These are phyloP conservation scores for Eriosoma lanigerum DNA, from an alignment of 1,140 invertebrate genomes.

Conservation along the genomic window DNA sequence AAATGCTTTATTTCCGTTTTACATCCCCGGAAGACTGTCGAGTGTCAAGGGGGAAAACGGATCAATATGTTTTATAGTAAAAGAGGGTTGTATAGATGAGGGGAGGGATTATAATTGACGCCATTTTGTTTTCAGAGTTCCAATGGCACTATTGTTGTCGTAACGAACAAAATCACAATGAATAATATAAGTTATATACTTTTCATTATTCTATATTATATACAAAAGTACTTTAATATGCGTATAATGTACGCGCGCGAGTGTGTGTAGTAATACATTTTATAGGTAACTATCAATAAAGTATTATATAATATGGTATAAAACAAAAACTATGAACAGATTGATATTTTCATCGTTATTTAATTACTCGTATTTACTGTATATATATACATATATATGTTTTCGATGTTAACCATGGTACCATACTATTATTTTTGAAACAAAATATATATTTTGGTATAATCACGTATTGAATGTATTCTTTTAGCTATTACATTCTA, in stretches of 20 bases:
- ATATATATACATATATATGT: no score
- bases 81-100: conserved; percentile 20
- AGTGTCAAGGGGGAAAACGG: conserved; percentile 34
- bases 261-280: neutral
- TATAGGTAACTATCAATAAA: no score
- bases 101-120: conserved; percentile 34
- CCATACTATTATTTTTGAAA: no score
- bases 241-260: neutral
- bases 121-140: conserved; percentile 37
- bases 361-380: no score
- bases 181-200: neutral
- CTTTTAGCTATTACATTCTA: no score
- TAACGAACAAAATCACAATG: conserved; percentile 17
- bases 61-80: conserved; percentile 18
- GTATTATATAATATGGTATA: no score
- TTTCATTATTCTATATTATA: conserved; percentile 10
- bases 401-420: no score
- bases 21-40: neutral
- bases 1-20: no score
- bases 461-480: no score
- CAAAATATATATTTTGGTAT: no score
- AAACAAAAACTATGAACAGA: no score
- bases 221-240: neutral
- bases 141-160: conserved; percentile 41
- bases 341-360: no score